phyloP scores from a whole-genome alignment of 2,113 vertebrate species.

The Podiceps cristatus region DNA sequence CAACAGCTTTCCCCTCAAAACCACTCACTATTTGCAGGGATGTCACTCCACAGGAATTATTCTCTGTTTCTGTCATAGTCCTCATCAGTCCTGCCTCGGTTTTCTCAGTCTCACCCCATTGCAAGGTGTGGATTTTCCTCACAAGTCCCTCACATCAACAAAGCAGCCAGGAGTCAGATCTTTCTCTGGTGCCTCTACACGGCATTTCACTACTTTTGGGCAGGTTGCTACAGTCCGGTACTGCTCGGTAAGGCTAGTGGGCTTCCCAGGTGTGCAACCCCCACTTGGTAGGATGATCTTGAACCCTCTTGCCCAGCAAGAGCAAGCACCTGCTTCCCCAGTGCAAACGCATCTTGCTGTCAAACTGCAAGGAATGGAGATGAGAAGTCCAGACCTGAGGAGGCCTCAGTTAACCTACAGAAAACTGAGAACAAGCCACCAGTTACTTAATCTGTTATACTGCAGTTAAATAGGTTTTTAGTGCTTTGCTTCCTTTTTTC shows the following conservation, averaged over 20 bases:
- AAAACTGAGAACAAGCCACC: not conserved
- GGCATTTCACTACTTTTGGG: not conserved
- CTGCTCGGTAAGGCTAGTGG: fast-evolving
- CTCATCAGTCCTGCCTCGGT: not conserved
- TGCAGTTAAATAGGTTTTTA: not conserved
- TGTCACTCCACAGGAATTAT: not conserved
- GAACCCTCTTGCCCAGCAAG: not conserved
- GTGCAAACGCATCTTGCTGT: not conserved
- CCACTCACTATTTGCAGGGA: not conserved
- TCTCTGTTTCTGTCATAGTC: not conserved
- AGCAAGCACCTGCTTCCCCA: not conserved
- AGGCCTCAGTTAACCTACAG: not conserved
- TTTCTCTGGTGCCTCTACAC: not conserved
- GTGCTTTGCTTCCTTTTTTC: not conserved
- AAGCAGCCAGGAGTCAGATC: fast-evolving
- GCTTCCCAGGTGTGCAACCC: not conserved
- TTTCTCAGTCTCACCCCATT: not conserved
- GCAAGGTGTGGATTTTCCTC: not conserved
- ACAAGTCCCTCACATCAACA: not conserved
- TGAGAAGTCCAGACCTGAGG: not conserved
- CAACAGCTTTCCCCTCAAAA: not conserved
- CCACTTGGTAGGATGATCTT: not conserved
- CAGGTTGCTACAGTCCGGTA: fast-evolving
- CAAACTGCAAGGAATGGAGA: not conserved
- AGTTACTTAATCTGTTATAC: not conserved